Evolutionary conservation across 2,113 vertebrate species (phyloP).

Genomic region (Anhinga rufa): DNA sequence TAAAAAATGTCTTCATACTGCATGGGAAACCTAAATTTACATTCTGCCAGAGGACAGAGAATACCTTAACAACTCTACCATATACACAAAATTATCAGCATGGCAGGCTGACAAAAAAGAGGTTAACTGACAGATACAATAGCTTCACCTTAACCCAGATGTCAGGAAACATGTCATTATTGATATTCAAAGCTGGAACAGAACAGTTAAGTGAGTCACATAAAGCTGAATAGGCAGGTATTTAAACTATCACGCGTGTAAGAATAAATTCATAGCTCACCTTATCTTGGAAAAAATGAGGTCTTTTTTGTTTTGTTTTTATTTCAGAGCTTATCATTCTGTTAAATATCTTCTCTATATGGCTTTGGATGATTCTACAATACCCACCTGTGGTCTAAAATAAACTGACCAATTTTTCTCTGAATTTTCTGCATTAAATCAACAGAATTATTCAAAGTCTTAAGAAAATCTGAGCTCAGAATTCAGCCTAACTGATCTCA

Average conservation of each 20-base stretch:
- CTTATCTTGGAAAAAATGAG: not conserved
- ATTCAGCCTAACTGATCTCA: not conserved
- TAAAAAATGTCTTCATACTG: not conserved
- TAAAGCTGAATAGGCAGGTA: slow-evolving; percentile 25
- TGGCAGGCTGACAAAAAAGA: slow-evolving; percentile 31
- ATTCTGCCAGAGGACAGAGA: not conserved
- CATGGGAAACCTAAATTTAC: not conserved
- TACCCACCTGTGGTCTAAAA: not conserved
- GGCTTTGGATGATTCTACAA: not conserved
- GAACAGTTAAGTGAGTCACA: slow-evolving; percentile 35
- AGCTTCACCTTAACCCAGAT: slow-evolving; percentile 43
- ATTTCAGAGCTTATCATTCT: not conserved
- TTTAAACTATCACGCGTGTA: not conserved
- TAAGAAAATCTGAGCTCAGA: not conserved
- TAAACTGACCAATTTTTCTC: not conserved
- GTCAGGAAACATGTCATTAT: slow-evolving; percentile 46
- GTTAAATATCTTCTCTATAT: not conserved
- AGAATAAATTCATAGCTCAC: not conserved
- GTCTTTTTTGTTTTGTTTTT: not conserved
- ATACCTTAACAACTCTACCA: not conserved
- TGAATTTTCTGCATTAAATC: not conserved
- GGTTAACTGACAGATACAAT: slow-evolving; percentile 42
- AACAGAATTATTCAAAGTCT: not conserved
- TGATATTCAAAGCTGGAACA: slow-evolving; percentile 32
- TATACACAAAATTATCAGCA: not conserved